Conservation (phyloP, 1,140 invertebrate species). For the Sitodiplosis mosellana region DNA sequence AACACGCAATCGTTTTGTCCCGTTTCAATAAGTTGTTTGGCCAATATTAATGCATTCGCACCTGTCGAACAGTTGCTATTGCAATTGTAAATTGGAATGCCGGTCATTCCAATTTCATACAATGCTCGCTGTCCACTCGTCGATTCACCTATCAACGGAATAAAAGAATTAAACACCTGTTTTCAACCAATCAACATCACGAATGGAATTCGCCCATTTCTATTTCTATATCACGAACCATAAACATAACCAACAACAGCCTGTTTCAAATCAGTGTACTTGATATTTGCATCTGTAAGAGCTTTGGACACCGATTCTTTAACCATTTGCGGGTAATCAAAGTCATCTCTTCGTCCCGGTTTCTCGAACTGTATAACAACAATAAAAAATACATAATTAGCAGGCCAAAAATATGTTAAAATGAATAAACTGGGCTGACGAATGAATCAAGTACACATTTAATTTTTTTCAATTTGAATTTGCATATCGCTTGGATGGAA, state of each 20-base stretch:
- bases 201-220: not conserved
- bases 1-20: constrained; percentile 73
- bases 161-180: not conserved
- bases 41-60: constrained; percentile 76
- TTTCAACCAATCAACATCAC: not conserved
- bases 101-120: constrained; percentile 89
- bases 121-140: constrained; percentile 87
- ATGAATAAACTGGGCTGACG: too few species aligned
- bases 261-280: constrained; percentile 65
- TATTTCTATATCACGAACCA: constrained; percentile 26
- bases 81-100: constrained; percentile 95
- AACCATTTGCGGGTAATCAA: constrained; percentile 89
- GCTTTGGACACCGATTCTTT: constrained; percentile 85
- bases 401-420: too few species aligned
- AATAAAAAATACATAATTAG: too few species aligned
- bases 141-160: constrained; percentile 53
- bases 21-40: constrained; percentile 76
- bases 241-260: constrained; percentile 90
- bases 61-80: constrained; percentile 98
- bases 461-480: not conserved
- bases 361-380: constrained; percentile 37
- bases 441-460: too few species aligned
- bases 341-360: constrained; percentile 56
- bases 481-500: not conserved
- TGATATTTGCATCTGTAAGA: constrained; percentile 67